These are phyloP conservation scores for Apogon hyalosoma DNA, from an alignment of 2,797 vertebrate genomes.

Conservation along the genomic window DNA sequence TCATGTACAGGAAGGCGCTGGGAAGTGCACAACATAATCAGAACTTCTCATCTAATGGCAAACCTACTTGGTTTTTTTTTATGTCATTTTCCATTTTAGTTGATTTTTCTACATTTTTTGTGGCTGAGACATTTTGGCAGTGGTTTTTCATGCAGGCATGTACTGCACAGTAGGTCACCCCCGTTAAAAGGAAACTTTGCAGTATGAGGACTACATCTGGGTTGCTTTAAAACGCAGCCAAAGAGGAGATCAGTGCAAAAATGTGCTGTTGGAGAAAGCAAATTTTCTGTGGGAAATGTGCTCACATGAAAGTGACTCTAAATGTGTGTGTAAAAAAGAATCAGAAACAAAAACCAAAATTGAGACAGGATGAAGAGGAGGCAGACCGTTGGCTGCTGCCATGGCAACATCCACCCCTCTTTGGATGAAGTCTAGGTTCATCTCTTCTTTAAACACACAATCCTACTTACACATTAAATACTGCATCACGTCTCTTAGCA, in stretches of 20 bases:
- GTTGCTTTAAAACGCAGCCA: conserved; percentile 38
- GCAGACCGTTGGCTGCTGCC: conserved; percentile 1
- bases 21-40: conserved; percentile 69
- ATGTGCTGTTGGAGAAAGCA: neutral
- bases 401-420: conserved; percentile 18
- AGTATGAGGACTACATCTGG: conserved; percentile 36
- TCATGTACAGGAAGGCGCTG: conserved; percentile 85
- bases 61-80: conserved; percentile 24
- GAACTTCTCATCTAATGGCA: conserved; percentile 58
- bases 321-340: conserved; percentile 11
- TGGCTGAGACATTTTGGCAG: conserved; percentile 28
- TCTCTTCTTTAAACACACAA: conserved; percentile 4
- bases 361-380: conserved; percentile 11
- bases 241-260: conserved; percentile 19
- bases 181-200: conserved; percentile 35
- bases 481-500: conserved; percentile 1
- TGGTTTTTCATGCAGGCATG: conserved; percentile 26
- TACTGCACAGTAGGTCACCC: conserved; percentile 19
- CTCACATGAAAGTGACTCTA: conserved; percentile 14
- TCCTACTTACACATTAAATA: neutral
- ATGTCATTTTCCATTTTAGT: conserved; percentile 44
- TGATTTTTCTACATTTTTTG: conserved; percentile 41
- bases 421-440: neutral
- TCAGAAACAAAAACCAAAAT: neutral
- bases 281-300: conserved; percentile 22